A percentile compares a stretch with the other conserved stretches of the same genome.
These are phyloP conservation scores for Tetramorium bicarinatum DNA, from an alignment of 2,888 invertebrate species.

Conservation along the genomic window DNA sequence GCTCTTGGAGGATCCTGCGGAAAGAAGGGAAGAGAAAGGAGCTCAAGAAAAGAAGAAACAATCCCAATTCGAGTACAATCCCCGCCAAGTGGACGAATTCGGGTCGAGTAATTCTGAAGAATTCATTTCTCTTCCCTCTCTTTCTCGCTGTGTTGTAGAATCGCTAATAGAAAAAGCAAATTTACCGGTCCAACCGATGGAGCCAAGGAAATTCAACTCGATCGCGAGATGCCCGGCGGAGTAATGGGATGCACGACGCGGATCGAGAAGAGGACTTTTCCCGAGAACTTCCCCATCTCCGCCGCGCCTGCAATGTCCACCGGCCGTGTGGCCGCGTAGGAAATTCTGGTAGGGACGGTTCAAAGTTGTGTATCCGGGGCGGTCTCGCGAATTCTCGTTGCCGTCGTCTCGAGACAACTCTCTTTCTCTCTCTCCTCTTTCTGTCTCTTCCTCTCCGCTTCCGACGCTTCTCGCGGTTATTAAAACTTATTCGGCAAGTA, in stretches of 20 bases:
- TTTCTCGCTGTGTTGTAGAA: neutral
- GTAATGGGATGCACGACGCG: constrained; percentile 64
- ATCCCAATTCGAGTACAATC: neutral
- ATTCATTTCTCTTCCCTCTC: constrained; percentile 70
- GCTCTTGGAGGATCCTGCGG: neutral
- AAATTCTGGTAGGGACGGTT: constrained; percentile 62
- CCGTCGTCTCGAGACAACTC: constrained; percentile 21
- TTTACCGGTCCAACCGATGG: constrained; percentile 70
- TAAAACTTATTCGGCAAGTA: constrained; percentile 64
- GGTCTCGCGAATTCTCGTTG: constrained; percentile 57
- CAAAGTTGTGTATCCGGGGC: constrained; percentile 60
- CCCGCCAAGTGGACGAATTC: constrained; percentile 22
- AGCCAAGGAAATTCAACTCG: constrained; percentile 73
- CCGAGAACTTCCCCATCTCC: constrained; percentile 51
- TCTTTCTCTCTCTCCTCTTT: neutral
- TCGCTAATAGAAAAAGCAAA: constrained; percentile 80
- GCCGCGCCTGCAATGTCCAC: constrained; percentile 22
- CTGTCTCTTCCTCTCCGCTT: neutral
- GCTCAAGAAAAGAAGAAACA: neutral
- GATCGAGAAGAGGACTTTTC: constrained; percentile 24
- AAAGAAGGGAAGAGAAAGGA: neutral
- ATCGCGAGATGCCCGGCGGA: constrained; percentile 63
- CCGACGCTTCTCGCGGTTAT: constrained; percentile 54
- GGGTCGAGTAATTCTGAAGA: constrained; percentile 73
- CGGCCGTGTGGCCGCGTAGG: constrained; percentile 20